Evolutionary conservation across 2,797 vertebrate genomes (phyloP), one percentile per base, ranked within the genome.

Genomic region (Gambusia yucatana): DNA sequence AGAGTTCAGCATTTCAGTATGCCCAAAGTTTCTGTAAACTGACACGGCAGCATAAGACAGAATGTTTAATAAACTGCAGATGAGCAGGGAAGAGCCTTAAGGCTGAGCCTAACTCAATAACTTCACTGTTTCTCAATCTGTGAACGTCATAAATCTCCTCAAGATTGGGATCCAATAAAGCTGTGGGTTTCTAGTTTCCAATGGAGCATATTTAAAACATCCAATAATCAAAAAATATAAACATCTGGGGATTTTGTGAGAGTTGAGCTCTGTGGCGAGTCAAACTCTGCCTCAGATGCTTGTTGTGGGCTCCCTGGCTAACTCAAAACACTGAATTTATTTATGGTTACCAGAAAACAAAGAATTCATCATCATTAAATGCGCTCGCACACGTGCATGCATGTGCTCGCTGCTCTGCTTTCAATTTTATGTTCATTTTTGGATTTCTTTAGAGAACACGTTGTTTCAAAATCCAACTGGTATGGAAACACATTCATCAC

Each of bases 241-340:
- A 75, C 74, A 86, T 67, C 79, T 77, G 71, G 74, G 82, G 74
- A 77, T 74, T 80, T 80, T 75, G 77, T 4, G 14, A 69, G 25
- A 44, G 22, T 44, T 41, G 1, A 17, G 77, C 86, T 79, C 83
- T 67, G 86, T 86, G 84, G 86, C 77, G 30, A 85, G 61, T 84
- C 63, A 87, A 87, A 87, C 87, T 85, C 88, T 84, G 72, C 81
- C 86, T 87, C 83, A 89, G 89, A 90, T 88, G 89, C 86, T 65
- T 80, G 73, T 80, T 87, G 57, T 82, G 44, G 77, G 86, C 85
- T 69, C 44, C 33, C 44, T 84, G 75, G 0, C 87, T 86, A 92
- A 92, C 88, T 87, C 81, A 83, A 88, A 93, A 89, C 89, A 90
- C 83, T 74, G 83, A 76, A 76, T 90, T 77, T 80, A 82, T 88